Conservation (phyloP, 2,113 vertebrate genomes). For the Actinemys pallida region DNA sequence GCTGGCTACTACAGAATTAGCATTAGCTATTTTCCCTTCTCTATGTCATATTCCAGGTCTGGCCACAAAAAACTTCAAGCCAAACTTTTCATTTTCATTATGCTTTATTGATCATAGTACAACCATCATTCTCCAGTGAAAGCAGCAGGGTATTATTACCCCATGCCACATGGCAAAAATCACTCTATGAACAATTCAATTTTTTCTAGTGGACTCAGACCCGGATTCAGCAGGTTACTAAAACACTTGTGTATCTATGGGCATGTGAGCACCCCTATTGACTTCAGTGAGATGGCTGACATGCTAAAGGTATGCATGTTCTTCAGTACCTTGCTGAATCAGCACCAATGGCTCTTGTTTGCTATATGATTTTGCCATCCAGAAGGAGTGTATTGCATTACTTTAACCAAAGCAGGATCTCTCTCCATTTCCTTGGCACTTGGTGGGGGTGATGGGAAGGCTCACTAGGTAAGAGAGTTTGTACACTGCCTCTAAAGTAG, state of each 20-base stretch:
- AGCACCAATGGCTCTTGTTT: too few relatives aligned
- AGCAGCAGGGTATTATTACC: background rate
- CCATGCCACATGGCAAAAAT: accelerated
- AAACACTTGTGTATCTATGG: background rate
- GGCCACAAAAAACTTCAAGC: background rate
- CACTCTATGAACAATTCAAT: background rate
- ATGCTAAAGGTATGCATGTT: background rate
- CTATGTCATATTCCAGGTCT: background rate
- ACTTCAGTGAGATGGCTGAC: background rate
- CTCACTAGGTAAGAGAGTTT: slow-evolving; percentile 37
- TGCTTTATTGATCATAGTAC: slow-evolving; percentile 1
- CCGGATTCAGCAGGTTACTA: background rate
- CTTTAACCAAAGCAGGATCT: slow-evolving; percentile 18
- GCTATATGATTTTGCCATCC: background rate
- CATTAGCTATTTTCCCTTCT: background rate
- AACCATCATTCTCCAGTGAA: slow-evolving; percentile 4
- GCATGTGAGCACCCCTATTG: background rate
- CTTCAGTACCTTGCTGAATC: background rate
- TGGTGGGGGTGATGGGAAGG: background rate
- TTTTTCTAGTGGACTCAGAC: background rate
- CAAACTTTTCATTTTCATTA: background rate
- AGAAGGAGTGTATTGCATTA: background rate
- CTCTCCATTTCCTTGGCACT: background rate
- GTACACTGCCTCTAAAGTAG: slow-evolving; percentile 12
- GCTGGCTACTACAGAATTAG: background rate